A percentile compares a stretch with the other conserved stretches of the same genome.
phyloP scores from a whole-genome alignment of 2,113 vertebrate genomes.

The Corynorhinus townsendii region DNA sequence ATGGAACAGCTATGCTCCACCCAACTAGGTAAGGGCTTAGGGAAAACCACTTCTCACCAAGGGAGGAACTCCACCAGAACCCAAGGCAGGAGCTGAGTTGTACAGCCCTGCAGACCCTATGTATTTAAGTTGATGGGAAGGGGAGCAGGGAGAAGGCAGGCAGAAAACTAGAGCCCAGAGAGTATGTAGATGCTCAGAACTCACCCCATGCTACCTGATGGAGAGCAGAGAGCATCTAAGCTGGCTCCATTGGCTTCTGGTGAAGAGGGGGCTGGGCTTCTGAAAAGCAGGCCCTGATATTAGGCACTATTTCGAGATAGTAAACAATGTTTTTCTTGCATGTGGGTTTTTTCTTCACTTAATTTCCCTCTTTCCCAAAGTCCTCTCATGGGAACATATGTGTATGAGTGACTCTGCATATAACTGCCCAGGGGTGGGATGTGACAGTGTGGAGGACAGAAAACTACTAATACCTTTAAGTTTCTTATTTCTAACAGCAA shows the following conservation, averaged over 20 bases:
- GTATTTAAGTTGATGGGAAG: background rate
- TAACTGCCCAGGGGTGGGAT: too few species aligned
- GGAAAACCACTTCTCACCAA: background rate
- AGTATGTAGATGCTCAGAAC: background rate
- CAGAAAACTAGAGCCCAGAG: background rate
- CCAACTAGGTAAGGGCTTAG: background rate
- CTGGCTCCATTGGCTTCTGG: rapidly evolving
- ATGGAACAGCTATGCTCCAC: rapidly evolving
- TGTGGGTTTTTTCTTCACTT: background rate
- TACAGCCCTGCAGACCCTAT: background rate
- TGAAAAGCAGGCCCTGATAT: background rate
- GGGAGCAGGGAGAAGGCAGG: background rate
- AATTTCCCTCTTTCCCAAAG: background rate
- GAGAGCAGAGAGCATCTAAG: too few species aligned
- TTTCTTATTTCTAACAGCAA: background rate
- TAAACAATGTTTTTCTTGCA: background rate
- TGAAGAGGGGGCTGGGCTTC: background rate
- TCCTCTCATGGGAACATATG: background rate
- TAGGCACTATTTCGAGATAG: background rate
- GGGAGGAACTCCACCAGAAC: background rate
- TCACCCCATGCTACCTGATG: rapidly evolving
- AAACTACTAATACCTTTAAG: background rate
- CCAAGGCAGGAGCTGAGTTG: background rate
- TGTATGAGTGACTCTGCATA: background rate
- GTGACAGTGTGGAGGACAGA: background rate